Base-by-base conservation (phyloP, 1,140 invertebrate genomes). In the Hypothenemus hampei region DNA sequence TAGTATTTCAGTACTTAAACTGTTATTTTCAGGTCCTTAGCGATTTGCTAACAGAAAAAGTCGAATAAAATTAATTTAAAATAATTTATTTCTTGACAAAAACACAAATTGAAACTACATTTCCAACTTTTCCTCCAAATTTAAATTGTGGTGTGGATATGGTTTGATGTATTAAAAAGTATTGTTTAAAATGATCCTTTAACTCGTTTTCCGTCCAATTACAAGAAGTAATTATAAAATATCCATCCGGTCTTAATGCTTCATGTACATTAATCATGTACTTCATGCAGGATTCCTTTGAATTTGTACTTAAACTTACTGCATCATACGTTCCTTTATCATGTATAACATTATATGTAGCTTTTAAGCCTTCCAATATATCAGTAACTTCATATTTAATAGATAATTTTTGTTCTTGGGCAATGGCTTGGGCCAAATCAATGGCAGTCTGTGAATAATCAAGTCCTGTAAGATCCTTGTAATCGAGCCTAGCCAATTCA, bases 321-420 rank as follows among this genome's bases (percentile, higher is more conserved):
- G 93, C 91, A 76, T 96, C 92, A 70, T 93, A 97, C 0, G 93
- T 97, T 0, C 94, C 93, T 75, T 97, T 96, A 70, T 96, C 92
- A 43, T 93, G 79, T 0, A 83, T 73, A 10, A 91, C 63, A 62
- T 81, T 77, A 64, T 81, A 90, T 48, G 73, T 72, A 45, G 41
- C 4, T 43, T 73, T 61, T 7, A 61, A 35, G 15, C 73, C 47
- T 19, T 75, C 51, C 3, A 80, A 69, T 61, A 87, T 78, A 66
- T 89, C 79, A 47, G 73, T 78, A 2, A 75, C 65, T 72, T 76
- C 65, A 57, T 82, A 81, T 23, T 74, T 72, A n/a, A 87, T 78
- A 11, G 70, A 58, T 0, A 74, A 62, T 57, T 74, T 65, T 59
- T 82, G 75, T 36, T 79, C 72, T 26, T 77, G 66, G 0, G 83